Evolutionary conservation across 2,888 invertebrate genomes (phyloP).

Genomic region (Drosophila neutralis): DNA sequence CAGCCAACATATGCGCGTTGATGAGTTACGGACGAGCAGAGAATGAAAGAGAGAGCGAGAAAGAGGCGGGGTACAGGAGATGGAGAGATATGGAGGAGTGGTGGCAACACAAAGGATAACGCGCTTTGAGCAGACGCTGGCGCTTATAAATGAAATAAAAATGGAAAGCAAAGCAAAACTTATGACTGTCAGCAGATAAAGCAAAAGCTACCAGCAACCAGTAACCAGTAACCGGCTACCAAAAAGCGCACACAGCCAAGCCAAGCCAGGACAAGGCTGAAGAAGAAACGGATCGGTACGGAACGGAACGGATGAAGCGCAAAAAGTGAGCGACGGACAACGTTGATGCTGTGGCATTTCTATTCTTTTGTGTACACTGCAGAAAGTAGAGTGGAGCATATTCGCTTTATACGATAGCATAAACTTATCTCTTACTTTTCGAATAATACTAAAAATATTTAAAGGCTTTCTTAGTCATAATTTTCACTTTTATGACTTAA

Average conservation of each 20-base stretch:
- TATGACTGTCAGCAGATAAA: conserved; percentile 81
- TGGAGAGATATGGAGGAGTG: not conserved
- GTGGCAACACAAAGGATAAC: conserved; percentile 30
- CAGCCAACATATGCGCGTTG: conserved; percentile 76
- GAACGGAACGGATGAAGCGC: not conserved
- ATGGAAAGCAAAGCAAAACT: conserved; percentile 81
- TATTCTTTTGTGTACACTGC: conserved; percentile 8
- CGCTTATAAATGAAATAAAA: conserved; percentile 80
- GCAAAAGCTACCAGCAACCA: conserved; percentile 69
- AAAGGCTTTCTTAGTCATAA: not conserved
- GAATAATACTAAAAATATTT: not conserved
- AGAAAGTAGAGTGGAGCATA: not conserved
- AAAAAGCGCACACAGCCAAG: not conserved
- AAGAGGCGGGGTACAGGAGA: not conserved
- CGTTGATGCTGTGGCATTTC: conserved; percentile 48
- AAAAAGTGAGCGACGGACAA: conserved; percentile 10
- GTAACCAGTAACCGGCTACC: conserved; percentile 44
- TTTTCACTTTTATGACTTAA: not conserved
- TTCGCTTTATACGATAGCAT: not conserved
- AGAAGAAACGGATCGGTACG: not conserved
- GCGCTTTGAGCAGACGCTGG: conserved; percentile 21
- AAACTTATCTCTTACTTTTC: not conserved
- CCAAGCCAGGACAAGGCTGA: not conserved
- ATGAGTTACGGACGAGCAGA: conserved; percentile 65
- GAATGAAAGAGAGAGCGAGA: not conserved